Evolutionary conservation across 30 jellyfish, hydroid and myxozoan genomes (phyloP), one percentile per base, ranked within the genome.

Genomic region (Chironex yamaguchii): DNA sequence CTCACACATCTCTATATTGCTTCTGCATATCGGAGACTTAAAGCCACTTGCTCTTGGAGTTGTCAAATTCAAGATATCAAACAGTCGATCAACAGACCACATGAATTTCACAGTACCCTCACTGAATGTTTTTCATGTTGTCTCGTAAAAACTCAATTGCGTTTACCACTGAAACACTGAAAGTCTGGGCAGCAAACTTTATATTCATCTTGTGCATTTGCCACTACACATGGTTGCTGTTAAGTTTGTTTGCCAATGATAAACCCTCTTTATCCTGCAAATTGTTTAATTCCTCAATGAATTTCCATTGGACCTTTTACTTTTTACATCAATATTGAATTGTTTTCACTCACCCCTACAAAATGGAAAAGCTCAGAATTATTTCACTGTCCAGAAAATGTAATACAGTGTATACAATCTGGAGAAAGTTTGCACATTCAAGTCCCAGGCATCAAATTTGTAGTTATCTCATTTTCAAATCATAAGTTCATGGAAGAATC

Each of bases 131-230:
- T 17, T 42, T 42, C 13, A 81, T 6, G 34, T 67, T 85, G 17
- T 64, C 23, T 2, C 62, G 26, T 12, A 64, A 52, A 33, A 64
- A 81, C 12, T 65, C 92, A 33, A 81, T n/a, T 25, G 92, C 78
- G 49, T 81, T 50, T 24, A 78, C 79, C 1, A 76, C 63, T 49
- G 89, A 76, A 4, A 78, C 26, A 62, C 89, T 76, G 31, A 76
- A 1, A 25, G 89, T 76, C 32, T 14, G 86, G 36, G 86, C 78
- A 35, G 86, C 86, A 72, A 2, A 31, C 9, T 31, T 58, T 26
- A 79, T 84, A 17, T 79, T 79, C 91, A 79, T 79, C 34, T 79
- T 79, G 73, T 79, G 84, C 91, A 20, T 30, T 4, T 76, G 53
- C 87, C 86, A 81, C 36, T 65, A 62, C 23, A 81, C 50, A 67